Conservation (phyloP, 2,113 vertebrate species). For the Zeus faber region DNA sequence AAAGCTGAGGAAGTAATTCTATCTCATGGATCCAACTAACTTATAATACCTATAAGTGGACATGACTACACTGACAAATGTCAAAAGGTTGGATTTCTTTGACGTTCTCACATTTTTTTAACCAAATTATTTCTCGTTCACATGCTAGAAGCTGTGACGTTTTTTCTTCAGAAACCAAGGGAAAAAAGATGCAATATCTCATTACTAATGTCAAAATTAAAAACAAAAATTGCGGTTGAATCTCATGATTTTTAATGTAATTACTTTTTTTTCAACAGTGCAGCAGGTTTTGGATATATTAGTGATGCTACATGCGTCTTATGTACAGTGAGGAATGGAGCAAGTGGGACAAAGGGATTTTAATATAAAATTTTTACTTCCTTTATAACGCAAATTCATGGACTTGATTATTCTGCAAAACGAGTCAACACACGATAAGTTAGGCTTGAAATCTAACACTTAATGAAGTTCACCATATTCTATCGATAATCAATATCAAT, state of each 20-base stretch:
- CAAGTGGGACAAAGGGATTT: not conserved
- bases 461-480: too few species aligned
- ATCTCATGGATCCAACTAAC: not conserved
- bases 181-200: not conserved
- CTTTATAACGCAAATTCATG: too few species aligned
- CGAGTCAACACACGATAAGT: too few species aligned
- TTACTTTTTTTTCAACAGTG: not conserved
- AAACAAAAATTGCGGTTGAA: not conserved
- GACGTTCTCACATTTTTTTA: not conserved
- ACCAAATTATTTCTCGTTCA: too few species aligned
- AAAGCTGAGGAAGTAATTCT: slow-evolving; percentile 5
- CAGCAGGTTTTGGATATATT: not conserved
- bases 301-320: not conserved
- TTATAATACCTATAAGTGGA: not conserved
- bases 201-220: too few species aligned
- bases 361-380: too few species aligned
- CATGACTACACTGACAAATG: not conserved
- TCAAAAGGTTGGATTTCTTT: not conserved
- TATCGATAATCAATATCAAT: too few species aligned
- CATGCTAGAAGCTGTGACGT: too few species aligned
- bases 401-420: too few species aligned
- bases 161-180: too few species aligned
- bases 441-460: too few species aligned
- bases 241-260: not conserved
- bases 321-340: slow-evolving; percentile 1